Evolutionary conservation across 2,888 invertebrate species (phyloP), one percentile per base, ranked within the genome.

Genomic region (Pollenia amentaria): DNA sequence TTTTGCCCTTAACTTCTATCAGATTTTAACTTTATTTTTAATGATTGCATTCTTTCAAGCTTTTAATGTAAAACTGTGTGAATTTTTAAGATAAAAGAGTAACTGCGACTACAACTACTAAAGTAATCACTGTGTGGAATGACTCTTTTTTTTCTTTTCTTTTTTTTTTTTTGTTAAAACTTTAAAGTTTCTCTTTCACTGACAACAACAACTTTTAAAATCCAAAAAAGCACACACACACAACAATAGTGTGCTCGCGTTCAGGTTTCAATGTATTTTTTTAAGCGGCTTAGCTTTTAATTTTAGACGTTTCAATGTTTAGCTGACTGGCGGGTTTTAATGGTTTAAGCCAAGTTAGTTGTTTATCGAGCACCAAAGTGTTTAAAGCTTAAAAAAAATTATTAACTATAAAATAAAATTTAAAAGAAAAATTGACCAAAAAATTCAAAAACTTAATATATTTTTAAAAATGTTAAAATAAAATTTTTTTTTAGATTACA

Each of bases 271-370:
- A 67, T 67, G 40, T 75, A 51, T 70, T 82, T 83, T 40, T 29
- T 29, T 29, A 29, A 42, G 76, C 55, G 55, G 64, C 38, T 38
- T 46, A 67, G 81, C 81, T 73, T 65, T 55, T 40, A 67, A 73
- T 73, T 73, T 65, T 48, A 55, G 46, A 64, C 55, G 16, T 55
- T 55, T 80, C 9, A 65, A 80, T 80, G 70, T 70, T 62, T 53
- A 4, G 21, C 10, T 53, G 46, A 21, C 18, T 79, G 57, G 65
- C 21, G 65, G 67, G 67, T 44, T 77, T 65, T 67, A 81, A 62
- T 87, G 57, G 60, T 84, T 84, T 87, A 77, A 87, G 84, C 87
- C 87, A 87, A 84, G 64, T 87, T 87, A 84, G 84, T 87, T 80
- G 84, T 64, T 77, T 44, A 77, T 72, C 57, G 40, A 55, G 76